phyloP scores from a whole-genome alignment of 2,888 invertebrate genomes.

The Eristalinus aeneus region DNA sequence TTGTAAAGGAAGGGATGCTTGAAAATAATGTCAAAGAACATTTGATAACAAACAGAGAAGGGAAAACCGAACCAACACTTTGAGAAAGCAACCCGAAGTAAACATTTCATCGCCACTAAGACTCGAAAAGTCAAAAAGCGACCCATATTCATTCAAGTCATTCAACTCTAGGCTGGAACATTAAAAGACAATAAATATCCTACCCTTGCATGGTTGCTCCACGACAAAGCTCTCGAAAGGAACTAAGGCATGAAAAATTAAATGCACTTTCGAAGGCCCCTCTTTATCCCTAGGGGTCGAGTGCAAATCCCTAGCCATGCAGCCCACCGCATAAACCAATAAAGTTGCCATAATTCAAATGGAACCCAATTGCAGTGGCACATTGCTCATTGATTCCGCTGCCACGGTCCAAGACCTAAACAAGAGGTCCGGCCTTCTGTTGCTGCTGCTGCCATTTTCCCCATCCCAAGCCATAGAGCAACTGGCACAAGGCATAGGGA shows the following conservation, averaged over 20 bases:
- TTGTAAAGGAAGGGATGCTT: too few relatives aligned
- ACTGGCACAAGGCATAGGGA: neutral
- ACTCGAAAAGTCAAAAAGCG: constrained; percentile 45
- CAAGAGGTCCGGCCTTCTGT: constrained; percentile 49
- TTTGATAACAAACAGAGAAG: too few relatives aligned
- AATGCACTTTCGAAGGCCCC: constrained; percentile 43
- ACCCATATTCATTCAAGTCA: constrained; percentile 44
- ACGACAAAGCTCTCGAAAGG: constrained; percentile 43
- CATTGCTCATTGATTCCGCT: constrained; percentile 64
- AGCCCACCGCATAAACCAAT: constrained; percentile 64
- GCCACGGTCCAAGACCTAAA: constrained; percentile 53
- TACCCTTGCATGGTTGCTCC: neutral
- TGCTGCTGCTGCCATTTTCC: neutral
- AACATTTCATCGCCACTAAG: neutral
- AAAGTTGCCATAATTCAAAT: constrained; percentile 69
- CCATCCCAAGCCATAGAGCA: neutral
- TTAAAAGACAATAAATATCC: constrained; percentile 66
- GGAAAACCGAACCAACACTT: too few relatives aligned
- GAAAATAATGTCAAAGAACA: too few relatives aligned
- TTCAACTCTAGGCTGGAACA: constrained; percentile 50
- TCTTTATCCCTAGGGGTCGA: neutral
- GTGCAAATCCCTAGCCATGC: constrained; percentile 28
- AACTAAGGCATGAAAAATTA: constrained; percentile 61
- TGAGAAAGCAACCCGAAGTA: too few relatives aligned
- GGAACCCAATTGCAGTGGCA: constrained; percentile 59